Conservation (phyloP, 2,888 invertebrate species). For the Troides oblongomaculatus region DNA sequence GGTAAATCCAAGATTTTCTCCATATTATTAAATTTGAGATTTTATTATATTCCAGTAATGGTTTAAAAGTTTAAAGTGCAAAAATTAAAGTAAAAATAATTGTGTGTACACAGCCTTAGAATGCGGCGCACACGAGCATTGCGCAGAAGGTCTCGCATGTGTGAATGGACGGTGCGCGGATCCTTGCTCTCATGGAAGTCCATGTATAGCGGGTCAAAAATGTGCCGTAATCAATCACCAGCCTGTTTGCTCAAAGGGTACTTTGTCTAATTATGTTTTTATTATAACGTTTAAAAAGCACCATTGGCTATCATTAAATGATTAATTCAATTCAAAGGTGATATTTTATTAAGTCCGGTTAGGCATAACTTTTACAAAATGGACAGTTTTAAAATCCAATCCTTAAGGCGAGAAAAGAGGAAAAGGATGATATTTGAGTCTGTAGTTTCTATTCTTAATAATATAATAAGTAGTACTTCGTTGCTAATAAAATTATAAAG, state of each 20-base stretch:
- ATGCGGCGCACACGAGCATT: slow-evolving; percentile 89
- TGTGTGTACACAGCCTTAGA: slow-evolving; percentile 84
- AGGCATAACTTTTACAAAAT: too few species aligned
- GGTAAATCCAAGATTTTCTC: neutral
- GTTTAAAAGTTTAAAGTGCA: neutral
- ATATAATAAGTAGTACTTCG: neutral
- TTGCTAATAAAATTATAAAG: too few species aligned
- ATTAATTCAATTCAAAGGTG: too few species aligned
- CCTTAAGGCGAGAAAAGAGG: too few species aligned
- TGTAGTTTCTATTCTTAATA: too few species aligned
- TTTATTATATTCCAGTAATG: neutral
- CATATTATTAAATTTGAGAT: neutral
- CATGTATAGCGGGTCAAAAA: slow-evolving; percentile 86
- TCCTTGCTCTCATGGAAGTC: slow-evolving; percentile 87
- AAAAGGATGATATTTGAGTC: too few species aligned
- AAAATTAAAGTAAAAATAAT: slow-evolving; percentile 5
- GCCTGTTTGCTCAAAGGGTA: slow-evolving; percentile 90
- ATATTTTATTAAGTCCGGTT: neutral
- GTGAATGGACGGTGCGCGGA: slow-evolving; percentile 88
- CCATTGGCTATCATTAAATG: too few species aligned
- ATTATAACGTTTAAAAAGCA: neutral
- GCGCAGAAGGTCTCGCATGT: slow-evolving; percentile 88
- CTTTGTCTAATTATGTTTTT: slow-evolving; percentile 4
- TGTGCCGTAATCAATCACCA: slow-evolving; percentile 91
- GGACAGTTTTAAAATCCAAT: too few species aligned